Conservation (phyloP, 2,888 invertebrate genomes). For the Microchrysa polita region DNA sequence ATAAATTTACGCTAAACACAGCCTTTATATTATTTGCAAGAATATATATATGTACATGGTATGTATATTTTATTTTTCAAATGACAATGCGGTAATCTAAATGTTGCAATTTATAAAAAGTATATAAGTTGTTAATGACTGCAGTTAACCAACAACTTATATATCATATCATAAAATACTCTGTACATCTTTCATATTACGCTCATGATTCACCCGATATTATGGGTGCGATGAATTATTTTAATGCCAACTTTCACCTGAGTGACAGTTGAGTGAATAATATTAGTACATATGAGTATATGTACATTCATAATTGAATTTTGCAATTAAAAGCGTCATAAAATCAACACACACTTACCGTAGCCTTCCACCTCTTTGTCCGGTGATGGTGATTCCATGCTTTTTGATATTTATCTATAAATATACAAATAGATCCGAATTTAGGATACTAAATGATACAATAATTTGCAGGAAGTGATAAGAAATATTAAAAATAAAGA, state of each 20-base stretch:
- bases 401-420: constrained; percentile 15
- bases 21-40: too few species aligned
- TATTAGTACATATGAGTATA: too few species aligned
- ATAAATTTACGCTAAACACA: too few species aligned
- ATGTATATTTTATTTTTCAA: too few species aligned
- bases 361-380: constrained; percentile 24
- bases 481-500: not conserved
- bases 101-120: too few species aligned
- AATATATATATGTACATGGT: too few species aligned
- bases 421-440: constrained; percentile 20
- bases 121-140: too few species aligned
- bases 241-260: not conserved
- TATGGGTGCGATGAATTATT: constrained; percentile 12
- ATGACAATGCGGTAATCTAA: too few species aligned
- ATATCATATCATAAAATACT: too few species aligned
- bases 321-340: constrained; percentile 28
- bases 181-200: too few species aligned
- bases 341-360: constrained; percentile 14
- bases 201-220: not conserved
- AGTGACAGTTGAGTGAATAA: not conserved
- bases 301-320: too few species aligned
- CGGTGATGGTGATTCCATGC: constrained; percentile 22
- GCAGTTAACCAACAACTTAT: too few species aligned
- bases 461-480: not conserved
- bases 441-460: not conserved